phyloP scores from a whole-genome alignment of 2,113 vertebrate genomes.

The Coryphaenoides rupestris region DNA sequence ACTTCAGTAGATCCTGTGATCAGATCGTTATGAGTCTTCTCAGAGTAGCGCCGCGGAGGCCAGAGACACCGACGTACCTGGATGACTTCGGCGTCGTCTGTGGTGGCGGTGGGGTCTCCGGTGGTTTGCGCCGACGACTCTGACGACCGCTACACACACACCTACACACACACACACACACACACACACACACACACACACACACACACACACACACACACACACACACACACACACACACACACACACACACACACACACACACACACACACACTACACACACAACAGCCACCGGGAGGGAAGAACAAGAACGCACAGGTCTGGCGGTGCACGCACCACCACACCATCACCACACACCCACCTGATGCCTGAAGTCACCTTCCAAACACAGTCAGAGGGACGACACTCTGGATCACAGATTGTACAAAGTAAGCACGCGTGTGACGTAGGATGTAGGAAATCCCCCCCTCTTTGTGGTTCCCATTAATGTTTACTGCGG shows the following conservation, averaged over 20 bases:
- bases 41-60: neutral
- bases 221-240: conserved; percentile 9
- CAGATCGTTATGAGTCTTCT: neutral
- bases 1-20: too few species aligned
- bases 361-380: too few species aligned
- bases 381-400: too few species aligned
- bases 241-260: neutral
- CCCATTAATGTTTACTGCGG: too few species aligned
- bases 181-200: conserved; percentile 2
- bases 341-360: too few species aligned
- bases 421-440: too few species aligned
- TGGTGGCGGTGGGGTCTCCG: conserved; percentile 50
- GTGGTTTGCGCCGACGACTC: conserved; percentile 58
- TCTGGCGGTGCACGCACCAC: too few species aligned
- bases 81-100: conserved; percentile 72
- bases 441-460: too few species aligned
- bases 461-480: too few species aligned
- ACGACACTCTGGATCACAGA: too few species aligned
- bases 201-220: conserved; percentile 15
- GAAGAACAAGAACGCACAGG: neutral
- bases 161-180: neutral
- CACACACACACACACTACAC: neutral
- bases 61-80: conserved; percentile 67
- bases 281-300: too few species aligned
- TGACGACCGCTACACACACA: conserved; percentile 71